Percentiles rank a stretch among this genome's conserved stretches.
These are phyloP conservation scores for Pelvicachromis taeniatus DNA, from an alignment of 2,113 vertebrate species.

Conservation along the genomic window DNA sequence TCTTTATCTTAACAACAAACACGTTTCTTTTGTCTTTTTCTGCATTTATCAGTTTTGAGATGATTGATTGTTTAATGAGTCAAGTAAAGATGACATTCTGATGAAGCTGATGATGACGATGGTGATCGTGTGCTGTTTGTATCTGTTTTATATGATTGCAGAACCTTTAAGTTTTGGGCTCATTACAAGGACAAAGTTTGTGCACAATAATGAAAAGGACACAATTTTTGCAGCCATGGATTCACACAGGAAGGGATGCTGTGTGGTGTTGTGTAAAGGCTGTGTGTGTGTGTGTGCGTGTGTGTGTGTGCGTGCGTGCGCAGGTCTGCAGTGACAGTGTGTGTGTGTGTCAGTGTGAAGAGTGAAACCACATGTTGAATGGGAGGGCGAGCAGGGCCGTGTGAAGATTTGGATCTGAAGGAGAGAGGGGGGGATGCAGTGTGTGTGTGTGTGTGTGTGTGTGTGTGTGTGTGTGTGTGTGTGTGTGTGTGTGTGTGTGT, in stretches of 20 bases:
- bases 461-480: not conserved
- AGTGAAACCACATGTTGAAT: conserved; percentile 63
- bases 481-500: not conserved
- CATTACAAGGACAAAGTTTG: rapidly evolving
- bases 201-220: not conserved
- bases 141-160: not conserved
- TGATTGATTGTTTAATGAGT: not conserved
- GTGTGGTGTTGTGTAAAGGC: not conserved
- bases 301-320: not conserved
- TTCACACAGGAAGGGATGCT: not conserved
- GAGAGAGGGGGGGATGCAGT: not conserved
- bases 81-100: not conserved
- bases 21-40: not conserved
- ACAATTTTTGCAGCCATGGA: not conserved
- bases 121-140: not conserved
- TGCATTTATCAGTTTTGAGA: not conserved
- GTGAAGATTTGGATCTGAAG: conserved; percentile 51
- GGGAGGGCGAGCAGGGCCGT: conserved; percentile 37
- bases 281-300: rapidly evolving
- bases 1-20: not conserved
- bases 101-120: not conserved
- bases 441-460: too few relatives aligned
- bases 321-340: not conserved
- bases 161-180: not conserved
- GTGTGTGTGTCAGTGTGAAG: not conserved